A percentile compares a stretch with the other conserved stretches of the same genome.
Evolutionary conservation across 2,888 invertebrate genomes (phyloP).

Genomic region (Augochlorella aurata): DNA sequence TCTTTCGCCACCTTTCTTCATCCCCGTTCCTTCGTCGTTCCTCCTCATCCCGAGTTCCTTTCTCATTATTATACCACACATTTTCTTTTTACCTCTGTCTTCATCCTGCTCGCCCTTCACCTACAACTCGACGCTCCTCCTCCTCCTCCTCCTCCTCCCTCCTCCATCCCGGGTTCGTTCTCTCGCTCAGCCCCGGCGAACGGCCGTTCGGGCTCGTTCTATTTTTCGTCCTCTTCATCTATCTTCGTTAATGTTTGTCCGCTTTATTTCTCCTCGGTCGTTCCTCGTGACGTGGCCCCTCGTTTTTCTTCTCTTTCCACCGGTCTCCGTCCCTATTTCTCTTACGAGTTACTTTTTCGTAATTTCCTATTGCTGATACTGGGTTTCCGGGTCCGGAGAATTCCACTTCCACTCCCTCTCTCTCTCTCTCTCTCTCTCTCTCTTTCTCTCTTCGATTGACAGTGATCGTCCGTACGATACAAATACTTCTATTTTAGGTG

Average conservation of each 20-base stretch:
- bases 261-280: slow-evolving; percentile 51
- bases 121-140: neutral
- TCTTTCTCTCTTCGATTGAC: neutral
- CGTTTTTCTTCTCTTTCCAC: slow-evolving; percentile 46
- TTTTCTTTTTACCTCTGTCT: slow-evolving; percentile 5
- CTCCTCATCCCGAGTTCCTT: slow-evolving; percentile 5
- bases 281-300: slow-evolving; percentile 38
- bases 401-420: neutral
- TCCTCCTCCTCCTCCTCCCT: neutral
- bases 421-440: neutral
- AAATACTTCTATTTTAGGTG: no score
- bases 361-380: slow-evolving; percentile 53
- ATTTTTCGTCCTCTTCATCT: slow-evolving; percentile 48
- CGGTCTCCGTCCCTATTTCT: neutral
- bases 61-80: slow-evolving; percentile 32
- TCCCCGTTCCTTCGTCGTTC: neutral
- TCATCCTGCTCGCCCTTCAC: neutral
- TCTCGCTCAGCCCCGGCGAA: neutral
- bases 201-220: slow-evolving; percentile 12
- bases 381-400: slow-evolving; percentile 22
- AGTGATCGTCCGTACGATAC: no score
- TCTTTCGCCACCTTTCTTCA: slow-evolving; percentile 3
- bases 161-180: slow-evolving; percentile 3
- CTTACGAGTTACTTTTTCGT: slow-evolving; percentile 46
- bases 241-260: slow-evolving; percentile 55